Conservation (phyloP, 2,888 invertebrate species). For the Oscheius sp. region DNA sequence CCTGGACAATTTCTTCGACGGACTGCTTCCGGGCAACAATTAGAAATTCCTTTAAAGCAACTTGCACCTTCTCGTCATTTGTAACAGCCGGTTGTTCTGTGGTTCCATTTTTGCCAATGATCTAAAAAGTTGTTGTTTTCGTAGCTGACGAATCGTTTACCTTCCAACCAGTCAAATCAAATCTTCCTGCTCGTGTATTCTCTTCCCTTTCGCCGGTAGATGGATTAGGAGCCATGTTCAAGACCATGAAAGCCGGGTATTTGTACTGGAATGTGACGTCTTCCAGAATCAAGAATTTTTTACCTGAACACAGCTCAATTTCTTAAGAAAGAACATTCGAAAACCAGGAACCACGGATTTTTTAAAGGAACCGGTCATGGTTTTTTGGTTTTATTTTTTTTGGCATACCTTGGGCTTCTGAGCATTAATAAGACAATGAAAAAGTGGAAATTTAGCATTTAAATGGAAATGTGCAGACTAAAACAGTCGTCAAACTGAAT, state of each 20-base stretch:
- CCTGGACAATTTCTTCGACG: slow-evolving; percentile 27
- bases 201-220: slow-evolving; percentile 60
- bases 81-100: slow-evolving; percentile 59
- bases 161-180: too few relatives aligned
- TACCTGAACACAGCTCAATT: slow-evolving; percentile 44
- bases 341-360: too few relatives aligned
- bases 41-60: slow-evolving; percentile 52
- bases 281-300: slow-evolving; percentile 65
- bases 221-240: slow-evolving; percentile 66
- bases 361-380: too few relatives aligned
- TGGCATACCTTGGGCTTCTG: too few relatives aligned
- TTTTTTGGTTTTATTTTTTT: too few relatives aligned
- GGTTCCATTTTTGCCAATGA: slow-evolving; percentile 40
- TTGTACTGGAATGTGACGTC: slow-evolving; percentile 60
- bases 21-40: slow-evolving; percentile 42
- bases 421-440: too few relatives aligned
- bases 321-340: too few relatives aligned
- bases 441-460: too few relatives aligned
- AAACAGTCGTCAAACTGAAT: too few relatives aligned
- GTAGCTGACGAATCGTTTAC: too few relatives aligned
- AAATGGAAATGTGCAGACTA: too few relatives aligned
- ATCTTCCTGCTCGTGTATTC: slow-evolving; percentile 33
- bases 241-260: slow-evolving; percentile 57
- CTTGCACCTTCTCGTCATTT: slow-evolving; percentile 42
- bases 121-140: slow-evolving; percentile 38